These are phyloP conservation scores for Cephus spinipes DNA, from an alignment of 2,888 invertebrate species.

Conservation along the genomic window DNA sequence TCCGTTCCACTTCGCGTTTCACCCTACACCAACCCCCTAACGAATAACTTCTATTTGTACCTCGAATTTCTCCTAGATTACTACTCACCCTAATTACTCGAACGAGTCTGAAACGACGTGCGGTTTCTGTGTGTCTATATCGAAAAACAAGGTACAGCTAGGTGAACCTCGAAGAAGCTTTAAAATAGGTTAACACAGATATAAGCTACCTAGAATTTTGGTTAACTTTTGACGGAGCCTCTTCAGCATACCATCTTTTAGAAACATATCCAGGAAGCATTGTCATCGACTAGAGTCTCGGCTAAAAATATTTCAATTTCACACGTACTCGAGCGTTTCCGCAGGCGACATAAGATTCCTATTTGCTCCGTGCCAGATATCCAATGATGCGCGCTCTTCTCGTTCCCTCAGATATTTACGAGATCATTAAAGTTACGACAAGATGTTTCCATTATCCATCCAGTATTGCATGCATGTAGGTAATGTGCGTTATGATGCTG, in stretches of 20 bases:
- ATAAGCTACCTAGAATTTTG: not conserved
- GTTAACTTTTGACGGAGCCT: not conserved
- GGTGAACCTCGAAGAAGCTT: not conserved
- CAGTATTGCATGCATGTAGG: not conserved
- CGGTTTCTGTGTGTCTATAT: not conserved
- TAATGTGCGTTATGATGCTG: not conserved
- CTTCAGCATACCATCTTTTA: not conserved
- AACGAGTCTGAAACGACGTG: slow-evolving; percentile 1
- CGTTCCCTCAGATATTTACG: slow-evolving; percentile 34
- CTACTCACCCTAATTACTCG: slow-evolving; percentile 10
- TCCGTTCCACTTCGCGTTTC: not conserved
- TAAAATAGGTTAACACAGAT: not conserved
- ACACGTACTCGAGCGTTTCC: not conserved
- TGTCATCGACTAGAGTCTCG: not conserved
- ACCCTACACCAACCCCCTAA: not conserved
- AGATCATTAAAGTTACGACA: slow-evolving; percentile 44
- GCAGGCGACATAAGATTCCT: not conserved
- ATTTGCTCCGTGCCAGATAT: not conserved
- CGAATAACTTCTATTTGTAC: not conserved
- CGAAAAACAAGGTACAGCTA: not conserved
- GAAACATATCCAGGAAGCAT: not conserved
- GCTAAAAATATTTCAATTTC: not conserved
- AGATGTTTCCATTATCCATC: slow-evolving; percentile 28
- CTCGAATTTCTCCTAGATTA: slow-evolving; percentile 10
- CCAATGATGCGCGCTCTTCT: not conserved